Conservation (phyloP, 2,797 vertebrate species). For the Mormyrus hasselquistii region DNA sequence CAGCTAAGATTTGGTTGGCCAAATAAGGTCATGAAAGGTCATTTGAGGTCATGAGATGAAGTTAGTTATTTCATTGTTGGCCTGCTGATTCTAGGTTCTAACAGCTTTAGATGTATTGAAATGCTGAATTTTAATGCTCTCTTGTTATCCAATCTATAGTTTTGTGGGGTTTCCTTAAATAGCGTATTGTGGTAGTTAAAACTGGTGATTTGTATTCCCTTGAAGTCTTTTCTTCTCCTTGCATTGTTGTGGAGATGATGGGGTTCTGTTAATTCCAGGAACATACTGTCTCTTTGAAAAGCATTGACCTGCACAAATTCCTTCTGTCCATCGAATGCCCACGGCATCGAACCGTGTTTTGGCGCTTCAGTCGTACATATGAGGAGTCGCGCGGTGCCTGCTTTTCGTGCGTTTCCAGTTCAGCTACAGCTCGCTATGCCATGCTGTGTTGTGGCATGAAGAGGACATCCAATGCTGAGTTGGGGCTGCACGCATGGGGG, state of each 20-base stretch:
- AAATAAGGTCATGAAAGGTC: constrained; percentile 45
- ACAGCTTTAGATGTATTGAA: constrained; percentile 48
- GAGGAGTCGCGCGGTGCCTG: background rate
- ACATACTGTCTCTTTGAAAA: constrained; percentile 18
- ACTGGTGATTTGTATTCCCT: constrained; percentile 38
- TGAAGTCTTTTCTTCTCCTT: constrained; percentile 28
- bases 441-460: background rate
- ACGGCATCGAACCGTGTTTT: background rate
- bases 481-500: background rate
- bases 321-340: background rate
- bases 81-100: constrained; percentile 2
- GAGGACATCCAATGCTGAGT: background rate
- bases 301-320: constrained; percentile 38
- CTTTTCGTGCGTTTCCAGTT: background rate
- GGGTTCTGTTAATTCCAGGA: constrained; percentile 36
- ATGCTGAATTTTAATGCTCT: constrained; percentile 47
- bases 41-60: constrained; percentile 29
- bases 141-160: constrained; percentile 3
- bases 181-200: background rate
- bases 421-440: background rate
- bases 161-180: constrained; percentile 35
- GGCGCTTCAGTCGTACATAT: background rate
- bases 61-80: constrained; percentile 15
- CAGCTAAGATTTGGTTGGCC: constrained; percentile 33
- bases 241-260: constrained; percentile 27